Conservation (phyloP, 2,888 invertebrate genomes). For the Apamea sordens region DNA sequence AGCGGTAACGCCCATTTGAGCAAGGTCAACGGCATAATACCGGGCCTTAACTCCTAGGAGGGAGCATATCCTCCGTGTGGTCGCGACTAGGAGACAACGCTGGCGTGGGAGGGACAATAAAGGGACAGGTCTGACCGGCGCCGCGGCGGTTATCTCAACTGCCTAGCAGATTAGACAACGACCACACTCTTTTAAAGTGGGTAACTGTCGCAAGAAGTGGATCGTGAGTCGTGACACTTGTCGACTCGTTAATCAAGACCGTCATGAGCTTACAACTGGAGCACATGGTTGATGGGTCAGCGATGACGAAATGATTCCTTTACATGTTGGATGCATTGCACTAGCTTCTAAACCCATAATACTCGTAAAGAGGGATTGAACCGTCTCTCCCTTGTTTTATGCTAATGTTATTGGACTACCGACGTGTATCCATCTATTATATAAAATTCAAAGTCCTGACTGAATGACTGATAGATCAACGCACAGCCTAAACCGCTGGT, state of each 20-base stretch:
- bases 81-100: conserved; percentile 3
- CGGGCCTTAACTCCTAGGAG: conserved; percentile 8
- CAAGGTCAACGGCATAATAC: no score
- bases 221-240: conserved; percentile 44
- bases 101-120: conserved; percentile 60
- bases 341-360: background rate
- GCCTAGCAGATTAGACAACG: conserved; percentile 60
- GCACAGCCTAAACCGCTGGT: no score
- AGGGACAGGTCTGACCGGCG: conserved; percentile 54
- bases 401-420: conserved; percentile 23
- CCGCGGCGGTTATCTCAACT: conserved; percentile 62
- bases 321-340: background rate
- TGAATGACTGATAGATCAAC: no score
- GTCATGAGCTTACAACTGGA: conserved; percentile 20
- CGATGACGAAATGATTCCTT: background rate
- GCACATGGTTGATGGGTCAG: background rate
- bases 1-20: no score
- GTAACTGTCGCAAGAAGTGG: conserved; percentile 52
- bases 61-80: conserved; percentile 19
- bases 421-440: no score
- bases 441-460: no score
- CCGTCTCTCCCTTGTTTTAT: conserved; percentile 15
- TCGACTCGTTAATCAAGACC: conserved; percentile 22
- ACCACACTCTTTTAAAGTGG: conserved; percentile 58
- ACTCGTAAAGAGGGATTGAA: conserved; percentile 5